Percentiles rank a stretch among this genome's conserved stretches.
phyloP scores from a whole-genome alignment of 2,797 vertebrate genomes.

The Gymnothorax reevesii region DNA sequence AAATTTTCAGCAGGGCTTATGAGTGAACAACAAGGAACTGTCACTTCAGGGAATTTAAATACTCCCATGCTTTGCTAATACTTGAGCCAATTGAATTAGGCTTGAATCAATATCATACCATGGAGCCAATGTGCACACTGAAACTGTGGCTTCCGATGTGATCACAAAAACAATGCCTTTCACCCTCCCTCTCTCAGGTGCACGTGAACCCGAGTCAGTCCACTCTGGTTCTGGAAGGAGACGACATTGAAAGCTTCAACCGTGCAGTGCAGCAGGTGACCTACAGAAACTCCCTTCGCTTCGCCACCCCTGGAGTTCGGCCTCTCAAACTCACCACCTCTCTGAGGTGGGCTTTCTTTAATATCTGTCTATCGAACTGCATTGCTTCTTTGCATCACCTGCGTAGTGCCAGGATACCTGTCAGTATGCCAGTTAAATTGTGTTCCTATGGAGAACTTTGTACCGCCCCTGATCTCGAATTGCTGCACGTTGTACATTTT shows the following conservation, averaged over 20 bases:
- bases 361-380: neutral
- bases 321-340: constrained; percentile 90
- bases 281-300: constrained; percentile 96
- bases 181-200: constrained; percentile 74
- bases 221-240: constrained; percentile 91
- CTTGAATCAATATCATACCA: neutral
- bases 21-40: neutral
- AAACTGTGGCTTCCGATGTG: neutral
- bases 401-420: neutral
- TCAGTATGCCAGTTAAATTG: neutral
- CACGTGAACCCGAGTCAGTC: constrained; percentile 98
- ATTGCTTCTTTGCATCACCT: neutral
- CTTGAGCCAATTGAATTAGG: neutral
- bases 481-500: neutral
- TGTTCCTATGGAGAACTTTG: neutral
- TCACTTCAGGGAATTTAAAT: neutral
- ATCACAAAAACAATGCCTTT: neutral
- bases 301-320: constrained; percentile 94
- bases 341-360: constrained; percentile 78
- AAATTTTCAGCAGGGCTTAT: neutral
- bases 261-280: constrained; percentile 96
- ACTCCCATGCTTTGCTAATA: neutral
- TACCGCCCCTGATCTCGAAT: neutral
- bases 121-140: neutral
- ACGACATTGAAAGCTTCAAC: constrained; percentile 96